Base-by-base conservation (phyloP, 2,888 invertebrate species). In the Troilus luridus region DNA sequence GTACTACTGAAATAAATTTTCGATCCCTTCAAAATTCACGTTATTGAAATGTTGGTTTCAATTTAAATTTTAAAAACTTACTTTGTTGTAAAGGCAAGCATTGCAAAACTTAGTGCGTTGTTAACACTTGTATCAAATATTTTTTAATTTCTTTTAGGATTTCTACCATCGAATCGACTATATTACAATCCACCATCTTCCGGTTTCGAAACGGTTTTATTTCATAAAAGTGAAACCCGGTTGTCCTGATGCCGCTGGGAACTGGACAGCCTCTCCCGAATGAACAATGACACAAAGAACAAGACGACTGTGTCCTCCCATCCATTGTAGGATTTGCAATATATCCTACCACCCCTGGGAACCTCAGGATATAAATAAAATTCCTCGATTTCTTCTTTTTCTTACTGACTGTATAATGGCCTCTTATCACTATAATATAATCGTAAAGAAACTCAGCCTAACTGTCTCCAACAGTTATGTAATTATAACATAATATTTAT, bases 151-250 rank as follows among this genome's bases (percentile, higher is more conserved):
- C 7, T 60, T 60, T 60, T 5, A 62, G 62, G n/a, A 64, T n/a
- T n/a, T 24, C 24, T 6, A 14, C 14, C 7, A 2, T 5, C 14
- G 14, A 8, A 41, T 77, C 72, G 19, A 0, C 41, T 77, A 7
- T 11, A 27, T 27, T 27, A 10, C 59, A 14, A 0, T 72, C 64
- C 21, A 24, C 7, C 14, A 67, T 24, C 72, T 41, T 77, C 72
- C 41, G 17, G 41, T 77, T 77, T 77, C 72, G 17, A 41, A 77
- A 77, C 72, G 27, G 27, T 19, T 19, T 17, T 77, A 77, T 41
- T 77, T 77, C 72, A 77, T 77, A 77, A 77, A 77, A 77, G 72
- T 77, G 72, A 77, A 77, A 77, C 72, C 27, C 27, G 27, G 17
- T 7, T 27, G 27, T 41, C 27, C 24, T 24, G 72, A 77, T 41